These are phyloP conservation scores for Aleiodes testaceus DNA, from an alignment of 2,888 invertebrate genomes.

Conservation along the genomic window DNA sequence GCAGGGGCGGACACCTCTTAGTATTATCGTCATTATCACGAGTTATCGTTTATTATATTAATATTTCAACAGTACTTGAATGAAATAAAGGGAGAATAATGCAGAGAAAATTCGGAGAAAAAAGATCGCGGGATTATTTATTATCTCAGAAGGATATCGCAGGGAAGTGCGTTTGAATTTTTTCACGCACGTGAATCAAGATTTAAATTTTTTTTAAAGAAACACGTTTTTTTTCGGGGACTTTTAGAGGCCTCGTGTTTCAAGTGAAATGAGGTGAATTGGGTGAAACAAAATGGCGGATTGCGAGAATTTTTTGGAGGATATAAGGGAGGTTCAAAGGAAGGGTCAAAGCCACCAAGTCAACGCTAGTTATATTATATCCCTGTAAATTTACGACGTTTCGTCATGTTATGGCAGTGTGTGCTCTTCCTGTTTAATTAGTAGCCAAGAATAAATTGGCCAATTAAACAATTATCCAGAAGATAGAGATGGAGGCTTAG, in stretches of 20 bases:
- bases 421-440: conserved; percentile 55
- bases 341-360: conserved; percentile 48
- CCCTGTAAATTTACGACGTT: conserved; percentile 48
- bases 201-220: conserved; percentile 33
- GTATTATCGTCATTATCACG: conserved; percentile 7
- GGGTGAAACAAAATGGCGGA: not conserved
- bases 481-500: conserved; percentile 49
- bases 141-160: conserved; percentile 16
- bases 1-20: conserved; percentile 31
- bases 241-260: conserved; percentile 45
- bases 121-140: conserved; percentile 19
- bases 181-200: conserved; percentile 37
- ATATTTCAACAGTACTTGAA: conserved; percentile 12
- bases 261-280: conserved; percentile 12
- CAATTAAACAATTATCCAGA: conserved; percentile 58
- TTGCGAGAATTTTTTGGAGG: no score
- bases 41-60: conserved; percentile 29
- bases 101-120: not conserved
- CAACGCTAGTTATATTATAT: conserved; percentile 44
- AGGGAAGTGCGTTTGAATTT: conserved; percentile 31
- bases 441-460: conserved; percentile 56
- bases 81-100: not conserved
- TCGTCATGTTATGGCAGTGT: conserved; percentile 37
- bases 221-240: conserved; percentile 45
- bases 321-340: conserved; percentile 45